Evolutionary conservation across 2,888 invertebrate species (phyloP), one percentile per base, ranked within the genome.

Genomic region (Adelognathus sp.): DNA sequence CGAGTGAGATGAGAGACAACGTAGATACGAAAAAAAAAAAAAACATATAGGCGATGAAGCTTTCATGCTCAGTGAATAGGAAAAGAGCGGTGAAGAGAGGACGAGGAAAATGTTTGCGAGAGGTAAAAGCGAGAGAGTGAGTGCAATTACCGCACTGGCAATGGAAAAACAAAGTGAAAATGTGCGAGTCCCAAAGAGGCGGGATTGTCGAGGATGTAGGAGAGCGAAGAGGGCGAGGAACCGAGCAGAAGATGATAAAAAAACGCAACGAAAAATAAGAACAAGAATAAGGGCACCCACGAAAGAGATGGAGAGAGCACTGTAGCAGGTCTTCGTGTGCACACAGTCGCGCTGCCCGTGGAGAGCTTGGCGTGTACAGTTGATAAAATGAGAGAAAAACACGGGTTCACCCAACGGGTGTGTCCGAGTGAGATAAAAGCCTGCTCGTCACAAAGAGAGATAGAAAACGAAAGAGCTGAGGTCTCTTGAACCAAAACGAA

Each of bases 111-210:
- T 84, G 82, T 84, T 76, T 83, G 83, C 80, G 80, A 80, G 84
- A 81, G 86, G 87, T 87, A 88, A 86, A 86, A 85, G 86, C 85
- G 84, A 86, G 87, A 87, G 89, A 86, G 88, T 84, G 89, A 86
- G 88, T 84, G 88, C 89, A 90, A 90, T 90, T 90, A 90, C 88
- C 89, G n/a, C 86, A 86, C 84, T 83, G 88, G 89, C 89, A 83
- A 86, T 81, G 89, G 88, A 14, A 89, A 90, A 90, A 90, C 86
- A 88, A 90, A 89, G 87, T 85, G n/a, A 88, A 88, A 87, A 88
- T 85, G 72, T 50, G 83, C 85, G 69, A 63, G 76, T 66, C 67
- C 76, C 76, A 76, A 77, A 82, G 83, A 81, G 81, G 74, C 66
- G 82, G 75, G 72, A 69, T 56, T 58, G n/a, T 69, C 41, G 67